phyloP scores from a whole-genome alignment of 2,797 vertebrate species.

The Otolemur crassicaudatus region DNA sequence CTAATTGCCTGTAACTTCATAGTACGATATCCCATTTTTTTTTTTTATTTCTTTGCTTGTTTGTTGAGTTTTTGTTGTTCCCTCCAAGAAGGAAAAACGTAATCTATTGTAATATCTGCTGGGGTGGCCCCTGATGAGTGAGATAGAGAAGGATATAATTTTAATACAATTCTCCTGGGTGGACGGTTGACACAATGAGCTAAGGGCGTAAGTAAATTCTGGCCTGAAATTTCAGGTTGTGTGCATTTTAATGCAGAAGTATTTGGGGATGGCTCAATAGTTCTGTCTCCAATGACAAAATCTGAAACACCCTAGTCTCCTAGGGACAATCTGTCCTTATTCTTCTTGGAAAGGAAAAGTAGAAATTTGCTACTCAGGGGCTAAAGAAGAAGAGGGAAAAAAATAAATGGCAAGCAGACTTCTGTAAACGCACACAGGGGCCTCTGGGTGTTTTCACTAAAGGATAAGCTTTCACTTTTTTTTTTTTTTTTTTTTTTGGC shows the following conservation, averaged over 20 bases:
- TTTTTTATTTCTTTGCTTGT: not conserved
- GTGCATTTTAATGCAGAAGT: not conserved
- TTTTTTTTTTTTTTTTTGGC: constrained; percentile 59
- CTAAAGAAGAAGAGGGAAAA: constrained; percentile 44
- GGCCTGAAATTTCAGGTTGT: not conserved
- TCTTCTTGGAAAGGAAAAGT: constrained; percentile 68
- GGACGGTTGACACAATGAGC: not conserved
- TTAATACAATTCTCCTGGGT: not conserved
- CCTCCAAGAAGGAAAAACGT: not conserved
- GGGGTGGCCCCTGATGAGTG: too few relatives aligned
- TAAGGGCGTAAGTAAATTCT: not conserved
- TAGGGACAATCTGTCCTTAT: constrained; percentile 44
- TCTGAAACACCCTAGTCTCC: constrained; percentile 16
- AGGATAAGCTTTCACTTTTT: constrained; percentile 64
- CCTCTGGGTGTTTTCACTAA: constrained; percentile 37
- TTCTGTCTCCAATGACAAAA: not conserved
- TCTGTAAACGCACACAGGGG: constrained; percentile 4
- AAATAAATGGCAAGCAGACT: constrained; percentile 51
- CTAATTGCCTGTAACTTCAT: not conserved
- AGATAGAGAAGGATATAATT: not conserved
- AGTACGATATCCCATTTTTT: not conserved
- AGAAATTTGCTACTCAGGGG: constrained; percentile 38
- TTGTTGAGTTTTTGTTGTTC: not conserved
- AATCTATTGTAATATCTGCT: not conserved
- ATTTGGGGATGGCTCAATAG: not conserved